Percentiles rank a stretch among this genome's conserved stretches.
Evolutionary conservation across 2,888 invertebrate genomes (phyloP).

Genomic region (Diaphora mendica): DNA sequence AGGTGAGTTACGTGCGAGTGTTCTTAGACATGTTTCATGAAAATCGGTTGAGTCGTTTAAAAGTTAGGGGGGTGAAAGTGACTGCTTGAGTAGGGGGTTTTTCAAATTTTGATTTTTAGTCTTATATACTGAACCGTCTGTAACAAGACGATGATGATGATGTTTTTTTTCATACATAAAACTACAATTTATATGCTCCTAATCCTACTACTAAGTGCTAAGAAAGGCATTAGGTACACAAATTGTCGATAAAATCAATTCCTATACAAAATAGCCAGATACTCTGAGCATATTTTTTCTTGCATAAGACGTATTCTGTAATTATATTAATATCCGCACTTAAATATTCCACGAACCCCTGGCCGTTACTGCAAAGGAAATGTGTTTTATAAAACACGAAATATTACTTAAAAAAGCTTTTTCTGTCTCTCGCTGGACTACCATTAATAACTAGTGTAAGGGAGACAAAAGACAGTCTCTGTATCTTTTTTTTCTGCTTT

Average conservation of each 20-base stretch:
- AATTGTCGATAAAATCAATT: neutral
- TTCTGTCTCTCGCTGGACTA: constrained; percentile 13
- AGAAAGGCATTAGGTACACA: neutral
- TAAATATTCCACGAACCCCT: constrained; percentile 25
- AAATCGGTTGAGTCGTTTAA: too few species aligned
- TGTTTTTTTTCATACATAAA: too few species aligned
- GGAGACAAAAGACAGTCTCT: neutral
- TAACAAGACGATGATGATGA: too few species aligned
- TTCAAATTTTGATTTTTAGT: too few species aligned
- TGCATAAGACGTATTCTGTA: constrained; percentile 1
- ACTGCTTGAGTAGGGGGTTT: too few species aligned
- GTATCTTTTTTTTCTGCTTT: constrained; percentile 15
- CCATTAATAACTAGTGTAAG: constrained; percentile 24
- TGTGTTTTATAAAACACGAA: constrained; percentile 32
- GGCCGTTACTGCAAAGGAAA: constrained; percentile 15
- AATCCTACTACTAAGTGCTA: neutral
- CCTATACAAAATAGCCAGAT: neutral
- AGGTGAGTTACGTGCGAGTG: too few species aligned
- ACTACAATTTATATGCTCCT: neutral
- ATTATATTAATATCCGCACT: constrained; percentile 16
- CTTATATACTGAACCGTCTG: too few species aligned
- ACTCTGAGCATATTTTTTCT: neutral
- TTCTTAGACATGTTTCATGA: too few species aligned
- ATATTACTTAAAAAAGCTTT: constrained; percentile 31
- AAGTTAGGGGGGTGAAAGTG: too few species aligned